These are phyloP conservation scores for Pseudobourletiella spinata DNA, from an alignment of 1,140 invertebrate genomes.

Conservation along the genomic window DNA sequence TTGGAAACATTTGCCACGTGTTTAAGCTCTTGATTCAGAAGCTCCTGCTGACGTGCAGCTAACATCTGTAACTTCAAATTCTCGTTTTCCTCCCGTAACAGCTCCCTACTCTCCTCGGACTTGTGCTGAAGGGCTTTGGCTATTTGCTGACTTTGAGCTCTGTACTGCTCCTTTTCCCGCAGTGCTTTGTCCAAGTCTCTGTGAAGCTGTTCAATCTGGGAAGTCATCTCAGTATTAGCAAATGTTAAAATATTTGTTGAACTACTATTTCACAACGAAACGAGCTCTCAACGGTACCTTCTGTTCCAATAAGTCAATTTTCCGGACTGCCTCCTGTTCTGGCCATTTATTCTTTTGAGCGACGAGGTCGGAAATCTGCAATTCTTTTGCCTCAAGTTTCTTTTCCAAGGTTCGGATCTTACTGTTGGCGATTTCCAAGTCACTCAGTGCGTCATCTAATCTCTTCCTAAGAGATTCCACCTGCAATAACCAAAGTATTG, in stretches of 20 bases:
- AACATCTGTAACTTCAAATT: constrained; percentile 22
- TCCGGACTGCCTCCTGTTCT: not conserved
- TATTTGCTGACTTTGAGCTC: constrained; percentile 6
- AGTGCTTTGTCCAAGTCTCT: constrained; percentile 7
- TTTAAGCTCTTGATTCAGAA: constrained; percentile 18
- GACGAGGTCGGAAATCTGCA: constrained; percentile 1
- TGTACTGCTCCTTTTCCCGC: constrained; percentile 7
- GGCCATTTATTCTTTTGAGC: constrained; percentile 4
- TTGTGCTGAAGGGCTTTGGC: not conserved
- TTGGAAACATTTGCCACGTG: constrained; percentile 1
- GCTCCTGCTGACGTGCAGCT: constrained; percentile 17
- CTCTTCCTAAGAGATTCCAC: too few relatives aligned
- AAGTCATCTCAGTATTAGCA: too few relatives aligned
- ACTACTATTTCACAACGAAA: too few relatives aligned
- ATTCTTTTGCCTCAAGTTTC: constrained; percentile 16
- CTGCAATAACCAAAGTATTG: too few relatives aligned
- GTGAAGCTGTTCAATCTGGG: constrained; percentile 10
- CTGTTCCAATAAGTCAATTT: constrained; percentile 12
- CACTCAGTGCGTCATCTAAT: not conserved
- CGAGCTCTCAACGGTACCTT: too few relatives aligned
- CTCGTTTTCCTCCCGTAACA: constrained; percentile 23
- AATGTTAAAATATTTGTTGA: too few relatives aligned
- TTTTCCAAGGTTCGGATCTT: constrained; percentile 12
- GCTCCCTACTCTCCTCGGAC: constrained; percentile 3
- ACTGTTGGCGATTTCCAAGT: not conserved